Base-by-base conservation (phyloP, 2,113 vertebrate genomes). In the Rhinolophus sinicus region DNA sequence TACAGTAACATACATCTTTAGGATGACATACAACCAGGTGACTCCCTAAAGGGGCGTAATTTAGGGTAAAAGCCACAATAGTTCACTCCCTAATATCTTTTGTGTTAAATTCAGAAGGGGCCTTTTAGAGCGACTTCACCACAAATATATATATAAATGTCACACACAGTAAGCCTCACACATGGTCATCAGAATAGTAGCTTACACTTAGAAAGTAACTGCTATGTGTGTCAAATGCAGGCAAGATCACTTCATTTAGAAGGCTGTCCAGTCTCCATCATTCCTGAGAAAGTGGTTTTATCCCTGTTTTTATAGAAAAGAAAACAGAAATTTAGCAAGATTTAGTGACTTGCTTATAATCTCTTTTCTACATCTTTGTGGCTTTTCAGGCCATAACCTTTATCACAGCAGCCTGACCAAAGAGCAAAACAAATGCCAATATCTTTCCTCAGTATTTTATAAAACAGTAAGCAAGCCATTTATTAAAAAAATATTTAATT, bases 371-470 rank as follows among this genome's bases (percentile, higher is more conserved):
- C 95, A 58, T 73, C 14, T 50, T 95, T 47, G 35, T 62, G 62
- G 54, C 47, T 82, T 77, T 64, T 65, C 83, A 88, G 58, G 44
- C 30, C 8, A 10, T 77, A 91, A 77, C 28, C 72, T 64, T 65
- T 94, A 89, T 75, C 52, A 93, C 21, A 88, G 50, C 47, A 67
- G 30, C 33, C 58, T 93, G 26, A 22, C 58, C 56, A 80, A 80
- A 84, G 80, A 83, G 65, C 33, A 93, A 90, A 97, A 81, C 47
- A 81, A 94, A 67, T 86, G 33, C 13, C 47, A 96, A 67, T 84
- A 80, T 76, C 22, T 56, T 84, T 88, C 30, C 80, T 90, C 9
- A 58, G 44, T 83, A 60, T 81, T 96, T 92, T 60, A 60, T 69
- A 44, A 88, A 87, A 78, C 1, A 14, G 24, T 38, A 94, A 95